Evolutionary conservation across 1,140 invertebrate species (phyloP).

Genomic region (Elysia chlorotica): DNA sequence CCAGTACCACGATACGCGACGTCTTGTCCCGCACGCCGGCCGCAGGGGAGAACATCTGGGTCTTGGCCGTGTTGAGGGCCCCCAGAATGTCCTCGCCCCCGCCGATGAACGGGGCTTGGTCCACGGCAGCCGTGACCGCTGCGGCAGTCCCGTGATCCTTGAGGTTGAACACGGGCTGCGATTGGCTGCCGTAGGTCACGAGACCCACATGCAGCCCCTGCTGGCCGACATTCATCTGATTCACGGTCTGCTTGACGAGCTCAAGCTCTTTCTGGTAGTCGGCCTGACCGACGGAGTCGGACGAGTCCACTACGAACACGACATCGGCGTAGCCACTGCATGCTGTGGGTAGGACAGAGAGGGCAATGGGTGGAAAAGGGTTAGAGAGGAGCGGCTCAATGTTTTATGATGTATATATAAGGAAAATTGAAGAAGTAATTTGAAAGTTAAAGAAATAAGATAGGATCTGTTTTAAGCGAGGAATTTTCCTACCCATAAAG

Average conservation of each 20-base stretch:
- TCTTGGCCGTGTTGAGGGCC: slow-evolving; percentile 37
- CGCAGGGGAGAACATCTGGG: slow-evolving; percentile 40
- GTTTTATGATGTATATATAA: not conserved
- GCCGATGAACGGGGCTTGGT: slow-evolving; percentile 30
- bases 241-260: slow-evolving; percentile 45
- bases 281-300: slow-evolving; percentile 43
- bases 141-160: slow-evolving; percentile 32
- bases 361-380: too few relatives aligned
- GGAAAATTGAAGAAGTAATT: not conserved
- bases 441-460: not conserved
- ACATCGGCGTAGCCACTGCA: slow-evolving; percentile 49
- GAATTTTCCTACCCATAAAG: not conserved
- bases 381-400: too few relatives aligned
- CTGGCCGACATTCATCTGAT: slow-evolving; percentile 37
- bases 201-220: slow-evolving; percentile 41
- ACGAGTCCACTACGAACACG: slow-evolving; percentile 54
- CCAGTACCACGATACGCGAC: slow-evolving; percentile 38
- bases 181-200: slow-evolving; percentile 40
- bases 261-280: slow-evolving; percentile 51
- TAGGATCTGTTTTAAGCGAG: not conserved
- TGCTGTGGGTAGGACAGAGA: slow-evolving; percentile 33
- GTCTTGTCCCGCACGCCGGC: slow-evolving; percentile 39
- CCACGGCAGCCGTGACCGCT: slow-evolving; percentile 34
- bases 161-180: slow-evolving; percentile 43
- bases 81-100: slow-evolving; percentile 41